A percentile compares a stretch with the other conserved stretches of the same genome.
phyloP scores from a whole-genome alignment of 2,797 vertebrate genomes.

The Calcarius lapponicus region DNA sequence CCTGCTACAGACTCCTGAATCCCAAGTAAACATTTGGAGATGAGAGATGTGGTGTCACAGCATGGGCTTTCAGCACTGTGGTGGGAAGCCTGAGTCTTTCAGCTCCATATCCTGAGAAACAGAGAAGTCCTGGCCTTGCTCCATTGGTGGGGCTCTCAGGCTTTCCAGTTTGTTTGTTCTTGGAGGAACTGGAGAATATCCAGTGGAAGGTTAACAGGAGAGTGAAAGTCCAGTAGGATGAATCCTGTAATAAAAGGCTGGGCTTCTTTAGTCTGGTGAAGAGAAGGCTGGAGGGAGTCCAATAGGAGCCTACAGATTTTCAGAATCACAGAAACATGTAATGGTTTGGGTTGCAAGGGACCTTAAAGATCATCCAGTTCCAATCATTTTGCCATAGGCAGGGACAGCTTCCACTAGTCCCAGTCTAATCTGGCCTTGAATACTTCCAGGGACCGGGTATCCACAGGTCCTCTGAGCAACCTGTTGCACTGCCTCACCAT shows the following conservation, averaged over 20 bases:
- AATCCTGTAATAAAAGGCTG: not conserved
- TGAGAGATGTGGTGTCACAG: not conserved
- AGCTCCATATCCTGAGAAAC: not conserved
- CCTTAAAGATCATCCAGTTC: not conserved
- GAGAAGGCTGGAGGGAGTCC: not conserved
- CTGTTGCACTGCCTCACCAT: not conserved
- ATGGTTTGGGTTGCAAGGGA: not conserved
- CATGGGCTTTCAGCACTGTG: rapidly evolving
- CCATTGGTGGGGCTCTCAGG: not conserved
- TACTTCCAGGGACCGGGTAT: rapidly evolving
- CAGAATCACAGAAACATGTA: not conserved
- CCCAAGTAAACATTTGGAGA: not conserved
- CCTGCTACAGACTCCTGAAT: not conserved
- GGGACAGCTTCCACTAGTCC: not conserved
- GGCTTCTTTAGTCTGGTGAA: not conserved
- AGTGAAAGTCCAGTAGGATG: not conserved
- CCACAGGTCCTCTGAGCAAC: not conserved
- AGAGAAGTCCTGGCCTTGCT: not conserved
- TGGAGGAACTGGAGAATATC: not conserved
- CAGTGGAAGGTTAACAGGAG: not conserved
- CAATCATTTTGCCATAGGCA: not conserved
- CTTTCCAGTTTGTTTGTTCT: not conserved
- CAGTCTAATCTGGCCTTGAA: not conserved
- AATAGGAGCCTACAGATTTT: not conserved
- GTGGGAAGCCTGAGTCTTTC: not conserved